Evolutionary conservation across 1,140 invertebrate species (phyloP), one percentile per base, ranked within the genome.

Genomic region (Pseudomyrmex gracilis): DNA sequence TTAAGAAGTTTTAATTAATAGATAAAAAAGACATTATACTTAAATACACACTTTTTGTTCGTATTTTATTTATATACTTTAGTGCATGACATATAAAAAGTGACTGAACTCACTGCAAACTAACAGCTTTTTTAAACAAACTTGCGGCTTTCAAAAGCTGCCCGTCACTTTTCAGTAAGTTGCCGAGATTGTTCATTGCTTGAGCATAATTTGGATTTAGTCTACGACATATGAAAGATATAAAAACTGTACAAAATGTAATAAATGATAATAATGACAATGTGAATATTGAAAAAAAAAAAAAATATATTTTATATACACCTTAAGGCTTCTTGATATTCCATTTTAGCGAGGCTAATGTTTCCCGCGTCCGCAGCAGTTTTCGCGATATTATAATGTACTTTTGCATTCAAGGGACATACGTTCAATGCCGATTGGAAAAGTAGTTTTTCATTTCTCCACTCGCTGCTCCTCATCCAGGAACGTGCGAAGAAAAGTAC

Each of bases 131-230:
- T 87, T 95, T 94, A 20, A 99, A 95, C 70, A 98, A 95, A 63
- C 93, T 91, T 94, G 98, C 97, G 22, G 98, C 98, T 93, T 98
- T 96, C 17, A 93, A 80, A 70, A 96, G 95, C 57, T 97, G 93
- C 17, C 96, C 96, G 83, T 96, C 94, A 90, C 98, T 97, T 91
- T 98, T 97, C 45, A 99, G 95, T 73, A 99, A 95, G 95, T 99
- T 99, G 0, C 97, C 98, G 60, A 99, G 95, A 95, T 99, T 99
- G 93, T 99, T 99, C 96, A 99, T 97, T 0, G 99, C 98, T 94
- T 99, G 98, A 94, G 99, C 98, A 94, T 99, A 99, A 17, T 97
- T 94, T 9, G 98, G 98, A 95, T 98, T 96, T 17, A 99, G 94
- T 84, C 97, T 97, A 89, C 15, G 49, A n/a, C n/a, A 4, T 85